phyloP scores from a whole-genome alignment of 2,113 vertebrate species.

The Grammomys surdaster region DNA sequence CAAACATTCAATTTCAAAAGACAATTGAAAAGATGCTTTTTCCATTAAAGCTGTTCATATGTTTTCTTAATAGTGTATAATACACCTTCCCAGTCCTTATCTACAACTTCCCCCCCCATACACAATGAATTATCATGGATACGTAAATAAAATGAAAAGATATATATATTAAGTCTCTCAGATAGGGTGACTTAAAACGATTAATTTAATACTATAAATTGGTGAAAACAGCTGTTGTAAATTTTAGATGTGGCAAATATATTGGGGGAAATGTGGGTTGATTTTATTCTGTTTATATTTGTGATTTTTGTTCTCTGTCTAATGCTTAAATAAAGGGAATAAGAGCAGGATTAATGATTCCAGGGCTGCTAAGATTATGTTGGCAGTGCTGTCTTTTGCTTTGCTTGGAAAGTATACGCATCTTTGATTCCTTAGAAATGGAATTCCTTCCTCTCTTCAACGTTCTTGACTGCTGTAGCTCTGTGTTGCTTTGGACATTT shows the following conservation, averaged over 20 bases:
- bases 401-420: background rate
- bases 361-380: background rate
- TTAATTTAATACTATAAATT: background rate
- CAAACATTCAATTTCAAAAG: background rate
- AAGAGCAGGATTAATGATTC: background rate
- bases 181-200: background rate
- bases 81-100: background rate
- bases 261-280: background rate
- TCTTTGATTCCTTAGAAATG: background rate
- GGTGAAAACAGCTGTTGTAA: background rate
- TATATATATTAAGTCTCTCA: background rate
- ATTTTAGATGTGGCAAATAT: background rate
- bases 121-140: background rate
- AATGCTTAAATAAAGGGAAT: background rate
- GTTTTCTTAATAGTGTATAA: background rate
- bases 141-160: background rate
- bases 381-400: background rate
- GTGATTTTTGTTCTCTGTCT: background rate
- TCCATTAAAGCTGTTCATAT: background rate
- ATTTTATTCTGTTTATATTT: background rate
- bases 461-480: too few relatives aligned
- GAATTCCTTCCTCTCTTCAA: background rate
- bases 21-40: background rate
- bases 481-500: background rate
- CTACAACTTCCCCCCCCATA: background rate